phyloP scores from a whole-genome alignment of 2,888 invertebrate genomes.

The Monoplex corrugatus region DNA sequence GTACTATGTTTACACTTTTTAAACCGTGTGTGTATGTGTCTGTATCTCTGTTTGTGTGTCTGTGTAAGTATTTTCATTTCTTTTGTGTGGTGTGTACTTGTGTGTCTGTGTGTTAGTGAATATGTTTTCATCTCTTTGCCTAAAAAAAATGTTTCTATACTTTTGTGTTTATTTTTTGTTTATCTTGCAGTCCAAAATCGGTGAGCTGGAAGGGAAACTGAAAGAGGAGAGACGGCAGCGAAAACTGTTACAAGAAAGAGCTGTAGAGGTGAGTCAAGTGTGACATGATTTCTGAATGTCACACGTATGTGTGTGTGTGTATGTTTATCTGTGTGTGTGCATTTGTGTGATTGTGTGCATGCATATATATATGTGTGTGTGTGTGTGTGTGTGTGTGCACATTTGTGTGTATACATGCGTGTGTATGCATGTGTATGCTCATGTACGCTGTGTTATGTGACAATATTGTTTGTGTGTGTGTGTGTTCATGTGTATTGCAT shows the following conservation, averaged over 20 bases:
- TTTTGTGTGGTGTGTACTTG: no score
- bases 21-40: no score
- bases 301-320: not conserved
- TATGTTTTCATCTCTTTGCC: no score
- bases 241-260: not conserved
- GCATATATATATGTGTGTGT: not conserved
- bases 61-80: no score
- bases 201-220: conserved; percentile 76
- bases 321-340: not conserved
- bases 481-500: no score
- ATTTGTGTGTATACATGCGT: not conserved
- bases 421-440: not conserved
- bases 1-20: no score
- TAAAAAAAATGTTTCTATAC: no score
- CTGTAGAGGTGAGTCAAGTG: not conserved
- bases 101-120: no score
- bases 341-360: no score
- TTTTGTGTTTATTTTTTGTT: conserved; percentile 44
- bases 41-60: no score
- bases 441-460: no score
- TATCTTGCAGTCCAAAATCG: conserved; percentile 75
- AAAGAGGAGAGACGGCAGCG: conserved; percentile 73
- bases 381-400: not conserved
- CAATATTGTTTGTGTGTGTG: no score
- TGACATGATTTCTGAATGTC: not conserved